phyloP scores from a whole-genome alignment of 2,888 invertebrate species.

The Neuroscelio doddi region DNA sequence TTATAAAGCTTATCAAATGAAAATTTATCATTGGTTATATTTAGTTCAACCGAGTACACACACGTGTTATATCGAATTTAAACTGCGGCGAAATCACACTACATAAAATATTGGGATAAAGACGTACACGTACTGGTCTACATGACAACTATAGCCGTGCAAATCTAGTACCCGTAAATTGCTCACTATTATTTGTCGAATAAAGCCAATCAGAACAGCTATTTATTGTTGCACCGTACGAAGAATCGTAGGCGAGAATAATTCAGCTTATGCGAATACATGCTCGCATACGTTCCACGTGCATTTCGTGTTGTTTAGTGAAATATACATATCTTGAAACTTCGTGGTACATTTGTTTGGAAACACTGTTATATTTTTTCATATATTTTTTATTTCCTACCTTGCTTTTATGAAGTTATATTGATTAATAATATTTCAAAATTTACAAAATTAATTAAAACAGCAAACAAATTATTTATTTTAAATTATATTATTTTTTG shows the following conservation, averaged over 20 bases:
- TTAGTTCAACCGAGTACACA: no score
- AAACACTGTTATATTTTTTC: no score
- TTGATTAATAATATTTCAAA: no score
- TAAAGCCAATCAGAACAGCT: slow-evolving; percentile 19
- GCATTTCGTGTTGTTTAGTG: slow-evolving; percentile 4
- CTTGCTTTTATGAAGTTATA: no score
- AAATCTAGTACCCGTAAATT: slow-evolving; percentile 12
- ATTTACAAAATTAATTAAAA: no score
- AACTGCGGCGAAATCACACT: neutral
- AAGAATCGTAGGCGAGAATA: neutral
- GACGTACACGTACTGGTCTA: slow-evolving; percentile 5
- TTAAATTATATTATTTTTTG: no score
- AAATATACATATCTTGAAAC: neutral
- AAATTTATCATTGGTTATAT: no score
- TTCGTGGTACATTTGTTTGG: neutral
- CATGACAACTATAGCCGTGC: slow-evolving; percentile 5
- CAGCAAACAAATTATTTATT: no score
- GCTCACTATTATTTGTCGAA: slow-evolving; percentile 21
- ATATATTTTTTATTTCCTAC: no score
- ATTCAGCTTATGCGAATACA: slow-evolving; percentile 1
- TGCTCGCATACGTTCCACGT: slow-evolving; percentile 4
- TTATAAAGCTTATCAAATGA: no score
- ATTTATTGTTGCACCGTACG: slow-evolving; percentile 17
- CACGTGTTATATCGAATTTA: no score
- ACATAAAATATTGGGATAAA: slow-evolving; percentile 12